Percentiles rank a stretch among this genome's conserved stretches.
Conservation (phyloP, 2,113 vertebrate genomes). For the Hippocampus comes region DNA sequence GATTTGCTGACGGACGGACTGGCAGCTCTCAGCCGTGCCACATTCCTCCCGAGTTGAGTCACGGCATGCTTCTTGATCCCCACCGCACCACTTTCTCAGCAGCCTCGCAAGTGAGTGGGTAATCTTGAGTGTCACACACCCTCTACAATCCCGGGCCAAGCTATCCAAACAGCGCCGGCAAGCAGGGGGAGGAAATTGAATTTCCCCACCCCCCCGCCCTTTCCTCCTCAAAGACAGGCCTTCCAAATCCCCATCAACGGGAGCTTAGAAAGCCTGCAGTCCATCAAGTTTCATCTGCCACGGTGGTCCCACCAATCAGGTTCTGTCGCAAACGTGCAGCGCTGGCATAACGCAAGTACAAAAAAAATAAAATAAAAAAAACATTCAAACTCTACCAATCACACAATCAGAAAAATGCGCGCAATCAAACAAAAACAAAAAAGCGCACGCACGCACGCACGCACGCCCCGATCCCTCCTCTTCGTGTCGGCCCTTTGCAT, state of each 20-base stretch:
- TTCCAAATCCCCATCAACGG: constrained; percentile 69
- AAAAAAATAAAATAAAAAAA: constrained; percentile 8
- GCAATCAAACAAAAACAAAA: constrained; percentile 42
- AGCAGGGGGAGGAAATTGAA: constrained; percentile 69
- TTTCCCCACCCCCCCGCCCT: constrained; percentile 34
- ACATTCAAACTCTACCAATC: constrained; percentile 6
- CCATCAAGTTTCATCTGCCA: constrained; percentile 70
- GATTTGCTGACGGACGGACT: constrained; percentile 40
- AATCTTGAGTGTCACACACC: constrained; percentile 63
- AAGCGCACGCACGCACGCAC: constrained; percentile 14
- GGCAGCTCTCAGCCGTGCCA: constrained; percentile 40
- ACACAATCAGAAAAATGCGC: constrained; percentile 28
- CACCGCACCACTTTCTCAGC: constrained; percentile 51
- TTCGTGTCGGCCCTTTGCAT: constrained; percentile 50
- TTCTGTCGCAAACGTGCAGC: constrained; percentile 31
- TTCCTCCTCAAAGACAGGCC: constrained; percentile 58
- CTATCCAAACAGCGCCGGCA: constrained; percentile 60
- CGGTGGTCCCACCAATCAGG: constrained; percentile 66
- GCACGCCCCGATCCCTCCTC: constrained; percentile 39
- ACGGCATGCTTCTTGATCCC: constrained; percentile 36
- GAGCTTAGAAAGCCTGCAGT: constrained; percentile 67
- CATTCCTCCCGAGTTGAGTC: constrained; percentile 60
- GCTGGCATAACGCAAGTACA: constrained; percentile 11
- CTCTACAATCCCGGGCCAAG: constrained; percentile 57
- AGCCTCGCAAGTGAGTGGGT: constrained; percentile 42